Conservation (phyloP, 2,888 invertebrate genomes). For the Charanyca ferruginea region DNA sequence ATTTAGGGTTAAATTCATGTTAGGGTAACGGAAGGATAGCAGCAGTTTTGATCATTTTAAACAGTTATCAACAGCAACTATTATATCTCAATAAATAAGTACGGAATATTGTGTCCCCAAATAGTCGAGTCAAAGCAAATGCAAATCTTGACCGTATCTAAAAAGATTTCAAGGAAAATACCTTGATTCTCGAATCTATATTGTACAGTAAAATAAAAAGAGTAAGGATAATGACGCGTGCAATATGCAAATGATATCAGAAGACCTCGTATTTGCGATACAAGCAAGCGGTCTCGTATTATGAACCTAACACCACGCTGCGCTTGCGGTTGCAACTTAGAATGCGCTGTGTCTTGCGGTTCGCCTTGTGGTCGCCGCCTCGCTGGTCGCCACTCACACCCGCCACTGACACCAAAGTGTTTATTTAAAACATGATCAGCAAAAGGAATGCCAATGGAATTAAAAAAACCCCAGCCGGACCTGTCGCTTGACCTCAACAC, state of each 20-base stretch:
- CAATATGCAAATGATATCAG: slow-evolving; percentile 50
- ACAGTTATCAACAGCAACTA: neutral
- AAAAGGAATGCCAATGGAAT: slow-evolving; percentile 54
- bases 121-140: slow-evolving; percentile 6
- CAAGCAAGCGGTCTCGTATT: slow-evolving; percentile 38
- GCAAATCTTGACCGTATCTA: neutral
- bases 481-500: slow-evolving; percentile 38
- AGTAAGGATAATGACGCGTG: slow-evolving; percentile 41
- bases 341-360: slow-evolving; percentile 72
- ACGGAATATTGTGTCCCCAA: neutral
- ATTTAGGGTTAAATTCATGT: neutral
- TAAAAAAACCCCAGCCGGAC: slow-evolving; percentile 44
- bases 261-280: slow-evolving; percentile 43
- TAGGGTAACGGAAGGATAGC: neutral
- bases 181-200: slow-evolving; percentile 52
- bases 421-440: slow-evolving; percentile 50
- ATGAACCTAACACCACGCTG: slow-evolving; percentile 58
- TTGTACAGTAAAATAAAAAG: slow-evolving; percentile 44
- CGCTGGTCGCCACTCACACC: slow-evolving; percentile 39
- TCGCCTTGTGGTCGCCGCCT: slow-evolving; percentile 74
- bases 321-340: slow-evolving; percentile 63
- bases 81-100: neutral
- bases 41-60: neutral
- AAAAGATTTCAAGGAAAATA: slow-evolving; percentile 33
- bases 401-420: slow-evolving; percentile 39